Evolutionary conservation across 1,140 invertebrate genomes (phyloP).

Genomic region (Matsumurasca onukii): DNA sequence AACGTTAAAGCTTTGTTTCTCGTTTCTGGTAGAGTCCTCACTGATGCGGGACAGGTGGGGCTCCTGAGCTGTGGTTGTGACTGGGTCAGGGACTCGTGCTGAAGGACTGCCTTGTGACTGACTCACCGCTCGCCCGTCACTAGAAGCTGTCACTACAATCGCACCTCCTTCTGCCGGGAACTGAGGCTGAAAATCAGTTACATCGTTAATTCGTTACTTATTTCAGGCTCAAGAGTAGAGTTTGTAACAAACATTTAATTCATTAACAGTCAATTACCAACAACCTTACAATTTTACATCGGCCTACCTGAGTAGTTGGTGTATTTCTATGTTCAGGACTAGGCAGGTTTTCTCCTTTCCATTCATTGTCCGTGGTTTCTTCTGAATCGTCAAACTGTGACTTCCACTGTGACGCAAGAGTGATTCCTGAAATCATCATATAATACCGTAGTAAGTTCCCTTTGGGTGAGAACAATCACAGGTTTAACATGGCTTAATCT

Average conservation of each 20-base stretch:
- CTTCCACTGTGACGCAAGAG: constrained; percentile 89
- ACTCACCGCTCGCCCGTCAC: constrained; percentile 16
- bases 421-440: constrained; percentile 57
- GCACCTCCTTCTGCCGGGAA: constrained; percentile 4
- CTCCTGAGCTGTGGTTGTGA: constrained; percentile 44
- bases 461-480: too few species aligned
- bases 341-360: constrained; percentile 77
- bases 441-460: too few species aligned
- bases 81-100: background rate
- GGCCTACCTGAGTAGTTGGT: constrained; percentile 35
- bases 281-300: background rate
- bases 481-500: too few species aligned
- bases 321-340: constrained; percentile 64
- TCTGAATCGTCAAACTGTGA: constrained; percentile 93
- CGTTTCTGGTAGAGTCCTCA: constrained; percentile 52
- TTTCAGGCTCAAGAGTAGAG: constrained; percentile 1
- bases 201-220: background rate
- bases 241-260: background rate
- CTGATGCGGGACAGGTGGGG: constrained; percentile 55
- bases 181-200: background rate
- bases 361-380: constrained; percentile 87
- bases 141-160: constrained; percentile 2
- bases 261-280: background rate
- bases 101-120: constrained; percentile 11
- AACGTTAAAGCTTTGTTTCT: constrained; percentile 30